A percentile compares a stretch with the other conserved stretches of the same genome.
These are phyloP conservation scores for Pseudomugil tenellus DNA, from an alignment of 2,797 vertebrate genomes.

Conservation along the genomic window DNA sequence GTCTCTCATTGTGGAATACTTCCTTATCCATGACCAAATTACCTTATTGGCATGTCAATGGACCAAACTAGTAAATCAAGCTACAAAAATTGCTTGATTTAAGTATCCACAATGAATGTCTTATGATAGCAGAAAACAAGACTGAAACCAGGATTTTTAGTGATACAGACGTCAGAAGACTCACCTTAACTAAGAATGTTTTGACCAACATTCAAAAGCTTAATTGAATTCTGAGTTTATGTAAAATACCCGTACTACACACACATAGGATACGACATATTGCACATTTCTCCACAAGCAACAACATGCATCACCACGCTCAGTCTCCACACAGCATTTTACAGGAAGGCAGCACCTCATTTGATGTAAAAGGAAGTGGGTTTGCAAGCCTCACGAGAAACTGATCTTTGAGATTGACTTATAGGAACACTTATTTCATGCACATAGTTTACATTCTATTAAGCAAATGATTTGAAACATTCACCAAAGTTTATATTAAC, in stretches of 20 bases:
- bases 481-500: background rate
- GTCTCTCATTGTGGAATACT: slow-evolving; percentile 22
- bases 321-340: slow-evolving; percentile 12
- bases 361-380: slow-evolving; percentile 8
- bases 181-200: background rate
- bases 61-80: slow-evolving; percentile 12
- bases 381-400: slow-evolving; percentile 12
- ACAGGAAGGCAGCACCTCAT: slow-evolving; percentile 18
- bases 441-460: background rate
- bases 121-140: slow-evolving; percentile 3
- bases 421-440: background rate
- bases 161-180: slow-evolving; percentile 4
- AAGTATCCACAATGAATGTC: slow-evolving; percentile 14
- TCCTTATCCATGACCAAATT: slow-evolving; percentile 19
- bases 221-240: background rate
- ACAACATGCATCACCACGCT: background rate
- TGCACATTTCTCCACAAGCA: too few relatives aligned
- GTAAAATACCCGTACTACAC: background rate
- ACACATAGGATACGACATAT: background rate
- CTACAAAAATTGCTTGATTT: slow-evolving; percentile 12
- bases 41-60: background rate
- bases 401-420: slow-evolving; percentile 4
- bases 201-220: background rate
- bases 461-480: background rate
- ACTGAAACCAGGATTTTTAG: background rate